Evolutionary conservation across 2,888 invertebrate species (phyloP).

Genomic region (Unio delphinus): DNA sequence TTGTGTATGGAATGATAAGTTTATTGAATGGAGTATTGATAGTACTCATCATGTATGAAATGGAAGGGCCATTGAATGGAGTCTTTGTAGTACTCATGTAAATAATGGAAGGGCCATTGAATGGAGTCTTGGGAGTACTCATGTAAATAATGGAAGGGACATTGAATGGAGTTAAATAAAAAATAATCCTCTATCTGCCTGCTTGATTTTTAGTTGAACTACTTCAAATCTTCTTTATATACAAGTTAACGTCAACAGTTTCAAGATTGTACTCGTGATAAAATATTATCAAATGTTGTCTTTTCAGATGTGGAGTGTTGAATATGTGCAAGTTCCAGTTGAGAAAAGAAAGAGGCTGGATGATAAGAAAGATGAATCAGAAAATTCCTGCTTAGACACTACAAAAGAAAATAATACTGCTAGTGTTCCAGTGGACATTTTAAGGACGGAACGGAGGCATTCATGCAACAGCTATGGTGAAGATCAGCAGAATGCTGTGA

Average conservation of each 20-base stretch:
- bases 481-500: constrained; percentile 49
- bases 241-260: background rate
- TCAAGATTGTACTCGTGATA: no score
- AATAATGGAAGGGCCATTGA: no score
- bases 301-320: constrained; percentile 94
- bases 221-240: background rate
- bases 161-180: no score
- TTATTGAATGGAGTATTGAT: no score
- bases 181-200: background rate
- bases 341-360: constrained; percentile 66
- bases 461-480: constrained; percentile 57
- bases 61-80: no score
- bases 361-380: constrained; percentile 13
- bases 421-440: constrained; percentile 24
- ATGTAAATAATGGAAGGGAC: no score
- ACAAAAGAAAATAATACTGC: constrained; percentile 10
- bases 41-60: no score
- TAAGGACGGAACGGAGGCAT: constrained; percentile 11
- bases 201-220: background rate
- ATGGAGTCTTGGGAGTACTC: no score
- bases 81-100: no score
- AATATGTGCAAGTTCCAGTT: constrained; percentile 89
- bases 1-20: no score
- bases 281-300: constrained; percentile 16
- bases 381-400: no score